Evolutionary conservation across 2,888 invertebrate species (phyloP), one percentile per base, ranked within the genome.

Genomic region (Apomyelois bistriatella): DNA sequence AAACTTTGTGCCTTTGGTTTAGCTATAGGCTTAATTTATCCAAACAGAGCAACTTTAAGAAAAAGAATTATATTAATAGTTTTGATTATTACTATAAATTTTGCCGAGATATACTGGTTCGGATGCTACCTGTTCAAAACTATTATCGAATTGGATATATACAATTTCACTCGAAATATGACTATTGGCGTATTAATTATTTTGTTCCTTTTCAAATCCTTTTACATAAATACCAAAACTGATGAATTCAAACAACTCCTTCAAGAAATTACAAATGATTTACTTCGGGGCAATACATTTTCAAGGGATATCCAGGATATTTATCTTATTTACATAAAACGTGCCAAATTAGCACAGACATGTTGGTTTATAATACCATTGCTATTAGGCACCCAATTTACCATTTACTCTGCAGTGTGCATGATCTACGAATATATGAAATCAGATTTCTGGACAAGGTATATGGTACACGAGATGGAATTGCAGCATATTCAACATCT

Each of bases 391-490:
- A 62, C 66, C 0, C 72, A 79, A 15, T 84, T 84, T 57, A 81
- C 85, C 0, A 56, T 82, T 16, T 79, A 80, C 52, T 78, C 84
- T 1, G 72, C 71, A 0, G 46, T 66, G 3, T 53, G 66, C 9
- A 83, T 74, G 70, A 69, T 73, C 0, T 76, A 77, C 32, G 76
- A 76, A 30, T 75, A 67, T 37, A 57, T 83, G 12, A 64, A 66
- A 48, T 76, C 72, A 2, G 82, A 82, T 43, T 65, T 70, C 12
- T 74, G 62, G 8, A 61, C 62, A 41, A 70, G 66, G 38, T 64
- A 70, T 7, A 84, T 85, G 83, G 72, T 84, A 0, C 82, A 85
- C 13, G 82, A 84, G 30, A 79, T 84, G 76, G 79, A 81, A 1
- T 48, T 84, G 8, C 68, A 73, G 41, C 77, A 59, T 49, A 56